Conservation (phyloP, 2,888 invertebrate species). For the Meiosimyza decipiens region DNA sequence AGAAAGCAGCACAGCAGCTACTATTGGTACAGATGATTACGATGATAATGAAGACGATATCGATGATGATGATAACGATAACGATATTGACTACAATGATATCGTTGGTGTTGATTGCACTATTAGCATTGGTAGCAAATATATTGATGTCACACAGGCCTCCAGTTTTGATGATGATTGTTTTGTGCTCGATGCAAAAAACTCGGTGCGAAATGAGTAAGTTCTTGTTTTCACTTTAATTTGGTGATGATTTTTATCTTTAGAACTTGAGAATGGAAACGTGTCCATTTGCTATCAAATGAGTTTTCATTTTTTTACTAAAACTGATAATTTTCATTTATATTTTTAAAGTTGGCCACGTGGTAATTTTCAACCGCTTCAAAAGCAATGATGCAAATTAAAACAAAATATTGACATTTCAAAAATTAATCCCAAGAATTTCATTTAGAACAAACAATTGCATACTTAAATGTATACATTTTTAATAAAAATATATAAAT, state of each 20-base stretch:
- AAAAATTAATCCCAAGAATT: no score
- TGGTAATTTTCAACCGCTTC: no score
- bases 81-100: conserved; percentile 30
- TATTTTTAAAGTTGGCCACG: no score
- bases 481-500: no score
- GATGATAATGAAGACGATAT: conserved; percentile 21
- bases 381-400: no score
- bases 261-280: neutral
- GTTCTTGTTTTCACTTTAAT: conserved; percentile 42
- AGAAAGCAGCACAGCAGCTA: conserved; percentile 9
- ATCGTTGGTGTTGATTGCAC: conserved; percentile 2
- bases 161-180: conserved; percentile 56
- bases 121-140: neutral
- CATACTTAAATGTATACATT: no score
- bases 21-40: conserved; percentile 19
- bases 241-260: conserved; percentile 3
- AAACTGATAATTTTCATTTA: no score
- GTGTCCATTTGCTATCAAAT: no score
- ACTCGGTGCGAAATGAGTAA: conserved; percentile 58
- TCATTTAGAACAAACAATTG: no score
- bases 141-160: conserved; percentile 46
- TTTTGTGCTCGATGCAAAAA: conserved; percentile 47
- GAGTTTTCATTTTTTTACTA: no score
- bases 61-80: conserved; percentile 28
- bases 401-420: no score